Evolutionary conservation across 2,113 vertebrate genomes (phyloP), one percentile per base, ranked within the genome.

Genomic region (Talpa occidentalis): DNA sequence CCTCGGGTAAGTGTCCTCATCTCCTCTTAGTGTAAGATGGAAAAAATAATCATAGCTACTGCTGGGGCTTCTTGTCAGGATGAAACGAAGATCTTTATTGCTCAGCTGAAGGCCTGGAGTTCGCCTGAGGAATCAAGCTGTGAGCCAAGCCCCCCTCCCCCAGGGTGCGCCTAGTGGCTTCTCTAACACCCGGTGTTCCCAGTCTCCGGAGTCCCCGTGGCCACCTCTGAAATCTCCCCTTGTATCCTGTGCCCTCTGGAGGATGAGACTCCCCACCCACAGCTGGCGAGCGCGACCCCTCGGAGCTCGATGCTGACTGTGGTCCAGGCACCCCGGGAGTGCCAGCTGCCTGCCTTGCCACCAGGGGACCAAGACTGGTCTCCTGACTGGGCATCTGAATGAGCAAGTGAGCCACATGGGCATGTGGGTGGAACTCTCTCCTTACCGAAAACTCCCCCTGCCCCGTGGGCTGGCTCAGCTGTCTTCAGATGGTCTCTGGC

Each of bases 341-440:
- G 7, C 7, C 62, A 2, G n/a, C 0, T 9, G 32, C 6, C 1
- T 6, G 7, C 5, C 4, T 1, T n/a, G 28, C 17, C 35, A 22
- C 14, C 11, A 0, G 6, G 8, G 67, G 52, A 67, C 40, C n/a
- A 22, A 3, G 66, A 47, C 69, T 4, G 30, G 62, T 66, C 15
- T 69, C 54, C 59, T 60, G 4, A 3, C 16, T 1, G 6, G 26
- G 12, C 85, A 32, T 22, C 16, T 60, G 37, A 74, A 32, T 16
- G 24, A 32, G 59, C 1, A 1, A 44, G 12, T 14, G 52, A n/a
- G 17, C 30, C 40, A 19, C 0, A 56, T 26, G 21, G 56, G 24
- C 8, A 2, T 6, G 5, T 1, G 1, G 24, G 24, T 0, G 62
- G 80, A n/a, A n/a, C n/a, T n/a, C n/a, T n/a, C n/a, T n/a, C n/a